Evolutionary conservation across 2,113 vertebrate genomes (phyloP), one percentile per base, ranked within the genome.

Genomic region (Charina bottae): DNA sequence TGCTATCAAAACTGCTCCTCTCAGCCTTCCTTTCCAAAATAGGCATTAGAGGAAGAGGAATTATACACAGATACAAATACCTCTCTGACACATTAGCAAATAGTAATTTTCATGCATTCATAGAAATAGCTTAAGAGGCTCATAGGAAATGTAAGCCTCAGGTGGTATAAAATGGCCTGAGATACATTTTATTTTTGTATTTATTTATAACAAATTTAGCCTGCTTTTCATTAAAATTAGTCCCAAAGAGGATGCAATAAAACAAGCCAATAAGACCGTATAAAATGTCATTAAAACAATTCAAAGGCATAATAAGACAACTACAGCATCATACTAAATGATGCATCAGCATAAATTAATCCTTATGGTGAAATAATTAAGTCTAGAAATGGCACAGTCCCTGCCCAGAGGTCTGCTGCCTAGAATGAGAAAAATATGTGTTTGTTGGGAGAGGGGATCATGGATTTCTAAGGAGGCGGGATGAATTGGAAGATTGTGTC

Each of bases 291-390:
- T 78, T 78, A 78, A 78, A 78, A 78, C 72, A 78, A 42, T 78
- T 78, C 72, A 78, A 42, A 78, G 72, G 33, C 72, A 78, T 78
- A 78, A 78, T 78, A 78, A 78, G 72, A 42, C 72, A 78, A 78
- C 72, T 42, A 37, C 72, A 78, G 72, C 72, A 37, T 78, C 72
- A 78, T n/a, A 78, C 17, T 78, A 78, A 78, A 78, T 78, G 72
- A 42, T 78, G 72, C 72, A 78, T 78, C 72, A 78, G 72, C 72
- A 78, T 78, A 78, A 78, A 78, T 78, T 78, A 78, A 78, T 78
- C 72, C 72, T 78, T 78, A 78, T 78, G 72, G 72, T 78, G 33
- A 78, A 78, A 78, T 78, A 78, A 78, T 78, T 78, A 78, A 78
- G 42, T 78, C 17, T 28, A 90, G 26, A n/a, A n/a, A 15, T 85